These are phyloP conservation scores for Silurus asotus DNA, from an alignment of 2,113 vertebrate species.

Conservation along the genomic window DNA sequence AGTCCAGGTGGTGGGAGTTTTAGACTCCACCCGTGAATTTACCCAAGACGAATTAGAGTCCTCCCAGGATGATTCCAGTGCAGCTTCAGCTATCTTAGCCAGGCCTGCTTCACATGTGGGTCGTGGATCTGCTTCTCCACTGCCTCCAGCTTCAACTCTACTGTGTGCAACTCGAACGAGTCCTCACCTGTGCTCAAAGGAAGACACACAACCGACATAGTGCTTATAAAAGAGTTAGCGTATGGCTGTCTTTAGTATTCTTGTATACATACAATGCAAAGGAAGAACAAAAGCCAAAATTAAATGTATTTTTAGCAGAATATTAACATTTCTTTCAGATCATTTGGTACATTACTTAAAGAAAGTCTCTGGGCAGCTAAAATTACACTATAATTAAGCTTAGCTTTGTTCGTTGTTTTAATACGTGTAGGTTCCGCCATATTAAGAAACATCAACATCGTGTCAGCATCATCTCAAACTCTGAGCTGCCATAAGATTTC, in stretches of 20 bases:
- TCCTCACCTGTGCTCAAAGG: no score
- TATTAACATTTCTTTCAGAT: background rate
- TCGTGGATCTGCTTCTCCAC: no score
- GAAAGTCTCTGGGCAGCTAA: background rate
- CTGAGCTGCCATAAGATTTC: background rate
- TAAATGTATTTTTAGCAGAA: background rate
- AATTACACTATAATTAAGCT: background rate
- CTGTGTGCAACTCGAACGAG: no score
- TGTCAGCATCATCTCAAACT: background rate
- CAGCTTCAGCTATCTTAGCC: no score
- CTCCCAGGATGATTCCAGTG: no score
- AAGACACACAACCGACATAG: no score
- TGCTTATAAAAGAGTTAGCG: background rate
- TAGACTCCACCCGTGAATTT: no score
- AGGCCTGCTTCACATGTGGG: no score
- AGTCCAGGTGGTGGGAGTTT: no score
- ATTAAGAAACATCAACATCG: constrained; percentile 4
- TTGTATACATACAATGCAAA: background rate
- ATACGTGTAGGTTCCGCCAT: background rate
- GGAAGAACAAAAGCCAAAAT: background rate
- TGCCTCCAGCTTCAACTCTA: no score
- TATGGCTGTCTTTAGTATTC: background rate
- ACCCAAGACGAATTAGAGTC: no score
- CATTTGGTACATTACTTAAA: background rate
- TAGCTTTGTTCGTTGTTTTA: background rate